Evolutionary conservation across 2,113 vertebrate genomes (phyloP), one percentile per base, ranked within the genome.

Genomic region (Clarias magur): DNA sequence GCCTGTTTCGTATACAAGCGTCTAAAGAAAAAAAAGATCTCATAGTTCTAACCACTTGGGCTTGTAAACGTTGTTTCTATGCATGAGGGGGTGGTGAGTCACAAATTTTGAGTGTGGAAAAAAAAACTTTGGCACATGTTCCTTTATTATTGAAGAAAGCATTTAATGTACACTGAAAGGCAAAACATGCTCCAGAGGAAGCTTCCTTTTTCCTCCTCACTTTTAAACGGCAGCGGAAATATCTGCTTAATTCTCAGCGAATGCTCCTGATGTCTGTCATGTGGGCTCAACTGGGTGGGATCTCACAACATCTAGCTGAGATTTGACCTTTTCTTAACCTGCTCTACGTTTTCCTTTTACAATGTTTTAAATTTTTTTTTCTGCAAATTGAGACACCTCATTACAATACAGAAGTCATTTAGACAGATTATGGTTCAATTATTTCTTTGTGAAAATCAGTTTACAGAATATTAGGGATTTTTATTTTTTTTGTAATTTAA

Each of bases 171-270:
- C 78, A 57, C 25, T 57, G 78, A 80, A 57, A 59, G 54, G 78
- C n/a, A 9, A 54, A 80, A 30, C 54, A 81, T 30, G 57, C 30
- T 81, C 59, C 34, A 82, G 60, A 48, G 59, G 60, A 63, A 82
- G 59, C 57, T 38, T 21, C 57, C 80, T 15, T n/a, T 42, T 23
- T 63, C 59, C 59, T 62, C 16, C 80, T 25, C 30, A 17, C 70
- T 42, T 60, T 38, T 81, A 81, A 34, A 81, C 57, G 62, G 59
- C 11, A 81, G 56, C 27, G 23, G 59, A 65, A 82, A 82, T 87
- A 42, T 65, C 65, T 59, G 54, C 17, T 86, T 70, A 68, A n/a
- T 63, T 54, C 9, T 25, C 48, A 38, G 16, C 42, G 3, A 73
- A 73, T 73, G 42, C 72, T 75, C 11, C 72, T 53, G 38, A 75